A percentile compares a stretch with the other conserved stretches of the same genome.
Evolutionary conservation across 2,888 invertebrate genomes (phyloP).

Genomic region (Nycteola revayana): DNA sequence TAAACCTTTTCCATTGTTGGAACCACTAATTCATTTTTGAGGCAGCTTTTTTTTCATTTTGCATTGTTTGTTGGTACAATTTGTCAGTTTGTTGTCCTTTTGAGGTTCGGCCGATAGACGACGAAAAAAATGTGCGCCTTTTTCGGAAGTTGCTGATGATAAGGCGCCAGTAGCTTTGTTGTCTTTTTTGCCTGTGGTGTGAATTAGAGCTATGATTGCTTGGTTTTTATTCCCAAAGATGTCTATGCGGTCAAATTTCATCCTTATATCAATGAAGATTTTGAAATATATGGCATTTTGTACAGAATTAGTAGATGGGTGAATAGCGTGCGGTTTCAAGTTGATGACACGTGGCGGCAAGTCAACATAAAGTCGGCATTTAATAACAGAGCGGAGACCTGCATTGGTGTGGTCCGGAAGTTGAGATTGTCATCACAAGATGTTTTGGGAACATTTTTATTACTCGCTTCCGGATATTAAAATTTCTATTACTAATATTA

Average conservation of each 20-base stretch:
- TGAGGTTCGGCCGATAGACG: conserved; percentile 59
- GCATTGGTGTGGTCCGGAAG: conserved; percentile 74
- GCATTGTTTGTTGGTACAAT: conserved; percentile 70
- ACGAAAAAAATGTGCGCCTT: conserved; percentile 56
- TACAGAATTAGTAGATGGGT: conserved; percentile 28
- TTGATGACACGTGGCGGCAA: conserved; percentile 57
- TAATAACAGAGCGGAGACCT: conserved; percentile 51
- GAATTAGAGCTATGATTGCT: conserved; percentile 47
- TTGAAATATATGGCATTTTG: too few species aligned
- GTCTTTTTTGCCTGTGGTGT: conserved; percentile 52
- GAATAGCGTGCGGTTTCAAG: conserved; percentile 47
- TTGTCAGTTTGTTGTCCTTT: conserved; percentile 76
- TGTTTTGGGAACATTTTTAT: conserved; percentile 57
- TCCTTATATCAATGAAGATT: conserved; percentile 29
- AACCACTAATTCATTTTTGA: conserved; percentile 45
- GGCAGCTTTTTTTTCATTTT: conserved; percentile 41
- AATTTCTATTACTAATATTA: conserved; percentile 44
- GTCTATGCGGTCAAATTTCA: conserved; percentile 18
- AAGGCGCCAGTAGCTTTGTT: conserved; percentile 76
- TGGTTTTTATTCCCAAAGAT: conserved; percentile 14
- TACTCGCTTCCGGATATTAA: conserved; percentile 46
- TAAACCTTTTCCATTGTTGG: conserved; percentile 52
- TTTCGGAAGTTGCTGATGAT: conserved; percentile 78
- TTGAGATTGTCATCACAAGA: conserved; percentile 59
- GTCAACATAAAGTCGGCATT: conserved; percentile 42